Base-by-base conservation (phyloP, 2,113 vertebrate species). In the Seriola rivoliana region DNA sequence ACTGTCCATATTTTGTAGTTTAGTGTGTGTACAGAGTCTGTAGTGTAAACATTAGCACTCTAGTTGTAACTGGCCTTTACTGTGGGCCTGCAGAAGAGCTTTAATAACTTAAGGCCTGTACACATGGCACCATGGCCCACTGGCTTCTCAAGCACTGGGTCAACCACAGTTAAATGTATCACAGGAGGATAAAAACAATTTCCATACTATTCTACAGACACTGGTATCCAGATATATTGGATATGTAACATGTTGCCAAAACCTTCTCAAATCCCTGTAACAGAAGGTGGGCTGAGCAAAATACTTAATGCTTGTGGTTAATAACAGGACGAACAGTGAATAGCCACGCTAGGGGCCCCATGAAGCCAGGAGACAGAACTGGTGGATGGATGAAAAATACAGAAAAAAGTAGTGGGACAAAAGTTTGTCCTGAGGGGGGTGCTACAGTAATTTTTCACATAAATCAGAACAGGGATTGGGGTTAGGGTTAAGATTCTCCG, bases 21-120 rank as follows among this genome's bases (percentile, higher is more conserved):
- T 1, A 50, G 25, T 21, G 25, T 25, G 42, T 36, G 69, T 55
- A 58, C 59, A 38, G 25, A 40, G 54, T 81, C 38, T 73, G 44
- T 5, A 59, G 34, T 87, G 88, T 84, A 90, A 88, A 90, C 86
- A 82, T 80, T 71, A 81, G 67, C 86, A 83, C 86, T 70, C n/a
- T 3, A 25, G 75, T 67, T 81, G 67, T 73, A 57, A 71, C 57
- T 62, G 63, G 60, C 58, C 73, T 14, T 81, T 32, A 16, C 2
- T 46, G 19, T 38, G 38, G 36, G 62, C 82, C 55, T 50, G 23
- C 29, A 5, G 11, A 76, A 8, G 38, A 55, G 64, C 11, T 3
- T 59, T 48, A 67, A 84, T 59, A 38, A 68, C 23, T 63, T 80
- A 82, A 69, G 79, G 63, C 60, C 73, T 75, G 62, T 19, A 76